These are phyloP conservation scores for Mobula birostris DNA, from an alignment of 2,113 vertebrate species.

Conservation along the genomic window DNA sequence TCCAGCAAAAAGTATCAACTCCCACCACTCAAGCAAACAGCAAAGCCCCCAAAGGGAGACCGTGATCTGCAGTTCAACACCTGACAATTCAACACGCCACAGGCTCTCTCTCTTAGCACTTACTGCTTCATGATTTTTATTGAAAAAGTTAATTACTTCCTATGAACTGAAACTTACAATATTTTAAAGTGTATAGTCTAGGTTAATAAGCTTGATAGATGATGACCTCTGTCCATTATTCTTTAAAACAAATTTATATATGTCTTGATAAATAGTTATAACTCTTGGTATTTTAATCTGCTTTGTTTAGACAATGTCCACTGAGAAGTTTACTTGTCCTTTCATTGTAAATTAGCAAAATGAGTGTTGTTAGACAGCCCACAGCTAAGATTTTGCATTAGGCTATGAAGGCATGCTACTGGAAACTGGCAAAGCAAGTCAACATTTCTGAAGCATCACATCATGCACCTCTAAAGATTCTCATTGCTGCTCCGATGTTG, in stretches of 20 bases:
- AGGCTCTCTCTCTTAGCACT: neutral
- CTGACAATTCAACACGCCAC: no score
- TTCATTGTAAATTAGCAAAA: neutral
- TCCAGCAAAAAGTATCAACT: no score
- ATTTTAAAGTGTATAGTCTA: neutral
- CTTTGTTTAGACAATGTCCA: neutral
- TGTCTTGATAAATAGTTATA: neutral
- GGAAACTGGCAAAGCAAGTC: constrained; percentile 35
- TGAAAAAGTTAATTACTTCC: neutral
- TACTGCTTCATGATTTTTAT: neutral
- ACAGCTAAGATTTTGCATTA: neutral
- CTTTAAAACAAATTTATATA: neutral
- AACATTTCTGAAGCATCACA: constrained; percentile 34
- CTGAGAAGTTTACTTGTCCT: neutral
- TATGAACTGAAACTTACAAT: neutral
- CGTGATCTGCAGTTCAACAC: no score
- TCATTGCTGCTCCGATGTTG: constrained; percentile 1
- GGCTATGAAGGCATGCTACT: neutral
- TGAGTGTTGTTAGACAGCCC: neutral
- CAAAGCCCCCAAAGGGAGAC: no score
- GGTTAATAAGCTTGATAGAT: neutral
- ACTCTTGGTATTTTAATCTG: neutral
- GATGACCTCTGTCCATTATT: neutral
- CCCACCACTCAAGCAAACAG: no score
- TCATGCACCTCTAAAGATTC: constrained; percentile 20